Evolutionary conservation across 1,140 invertebrate genomes (phyloP).

Genomic region (Drepana arcuata): DNA sequence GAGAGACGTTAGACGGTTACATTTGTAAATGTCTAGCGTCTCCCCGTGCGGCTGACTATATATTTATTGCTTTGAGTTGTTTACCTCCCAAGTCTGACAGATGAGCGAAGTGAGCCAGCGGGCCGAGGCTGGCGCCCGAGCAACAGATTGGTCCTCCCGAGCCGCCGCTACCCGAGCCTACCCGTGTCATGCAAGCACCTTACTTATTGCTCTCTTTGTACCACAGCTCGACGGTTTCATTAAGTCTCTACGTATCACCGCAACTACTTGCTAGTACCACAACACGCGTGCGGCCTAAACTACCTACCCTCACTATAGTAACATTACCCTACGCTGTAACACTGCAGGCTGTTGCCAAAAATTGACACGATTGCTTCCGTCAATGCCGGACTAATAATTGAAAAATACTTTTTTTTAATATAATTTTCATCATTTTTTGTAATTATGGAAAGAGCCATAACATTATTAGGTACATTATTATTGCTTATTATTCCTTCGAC

Average conservation of each 20-base stretch:
- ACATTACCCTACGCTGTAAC: slow-evolving; percentile 37
- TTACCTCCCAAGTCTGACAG: too few species aligned
- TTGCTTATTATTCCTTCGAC: slow-evolving; percentile 52
- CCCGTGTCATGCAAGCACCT: slow-evolving; percentile 41
- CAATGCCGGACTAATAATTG: slow-evolving; percentile 40
- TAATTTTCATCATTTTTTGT: slow-evolving; percentile 24
- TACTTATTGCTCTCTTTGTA: slow-evolving; percentile 67
- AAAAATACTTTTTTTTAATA: slow-evolving; percentile 39
- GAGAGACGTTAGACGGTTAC: too few species aligned
- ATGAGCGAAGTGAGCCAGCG: background rate
- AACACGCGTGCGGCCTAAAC: slow-evolving; percentile 36
- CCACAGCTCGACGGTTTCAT: slow-evolving; percentile 68
- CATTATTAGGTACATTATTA: slow-evolving; percentile 57
- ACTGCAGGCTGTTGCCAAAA: slow-evolving; percentile 54
- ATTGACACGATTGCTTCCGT: slow-evolving; percentile 49
- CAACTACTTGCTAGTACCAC: slow-evolving; percentile 50
- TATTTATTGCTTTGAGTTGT: too few species aligned
- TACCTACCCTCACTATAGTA: slow-evolving; percentile 33
- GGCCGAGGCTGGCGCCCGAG: slow-evolving; percentile 20
- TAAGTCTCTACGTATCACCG: slow-evolving; percentile 68
- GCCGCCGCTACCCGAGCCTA: slow-evolving; percentile 33
- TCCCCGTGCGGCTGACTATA: too few species aligned
- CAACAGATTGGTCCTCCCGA: slow-evolving; percentile 50
- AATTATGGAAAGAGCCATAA: slow-evolving; percentile 53
- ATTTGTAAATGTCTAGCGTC: too few species aligned